Percentiles rank a stretch among this genome's conserved stretches.
phyloP scores from a whole-genome alignment of 2,113 vertebrate species.

The Syngnathus typhle region DNA sequence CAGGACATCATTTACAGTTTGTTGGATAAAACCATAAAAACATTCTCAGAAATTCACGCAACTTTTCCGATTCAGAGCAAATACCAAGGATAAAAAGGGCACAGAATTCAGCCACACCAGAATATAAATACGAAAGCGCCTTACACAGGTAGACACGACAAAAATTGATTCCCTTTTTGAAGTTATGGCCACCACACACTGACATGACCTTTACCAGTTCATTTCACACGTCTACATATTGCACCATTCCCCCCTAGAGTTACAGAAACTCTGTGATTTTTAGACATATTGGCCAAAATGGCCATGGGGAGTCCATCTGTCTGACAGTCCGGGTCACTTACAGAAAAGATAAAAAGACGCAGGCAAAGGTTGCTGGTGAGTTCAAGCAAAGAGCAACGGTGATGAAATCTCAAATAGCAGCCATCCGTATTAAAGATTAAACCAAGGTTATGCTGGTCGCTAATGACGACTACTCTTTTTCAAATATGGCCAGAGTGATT shows the following conservation, averaged over 20 bases:
- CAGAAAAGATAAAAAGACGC: slow-evolving; percentile 34
- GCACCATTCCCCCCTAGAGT: slow-evolving; percentile 15
- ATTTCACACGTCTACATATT: slow-evolving; percentile 15
- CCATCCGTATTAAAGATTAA: slow-evolving; percentile 40
- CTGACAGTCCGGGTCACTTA: slow-evolving; percentile 48
- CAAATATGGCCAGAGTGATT: slow-evolving; percentile 51
- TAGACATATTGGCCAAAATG: slow-evolving; percentile 17
- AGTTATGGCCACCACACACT: slow-evolving; percentile 5
- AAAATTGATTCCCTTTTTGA: neutral
- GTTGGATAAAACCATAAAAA: slow-evolving; percentile 23
- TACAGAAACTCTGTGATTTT: slow-evolving; percentile 43
- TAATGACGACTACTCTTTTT: slow-evolving; percentile 40
- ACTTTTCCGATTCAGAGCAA: slow-evolving; percentile 2
- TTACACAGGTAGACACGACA: neutral
- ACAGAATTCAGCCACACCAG: slow-evolving; percentile 13
- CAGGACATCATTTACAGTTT: neutral
- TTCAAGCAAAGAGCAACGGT: slow-evolving; percentile 29
- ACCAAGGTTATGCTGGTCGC: slow-evolving; percentile 12
- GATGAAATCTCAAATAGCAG: slow-evolving; percentile 40
- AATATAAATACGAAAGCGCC: slow-evolving; percentile 3
- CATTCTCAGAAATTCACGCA: neutral
- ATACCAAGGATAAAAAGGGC: slow-evolving; percentile 10
- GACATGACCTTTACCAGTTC: slow-evolving; percentile 12
- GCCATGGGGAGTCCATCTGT: slow-evolving; percentile 37
- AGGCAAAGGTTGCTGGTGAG: slow-evolving; percentile 31